Evolutionary conservation across 2,797 vertebrate genomes (phyloP).

Genomic region (Hozukius guyotensis): DNA sequence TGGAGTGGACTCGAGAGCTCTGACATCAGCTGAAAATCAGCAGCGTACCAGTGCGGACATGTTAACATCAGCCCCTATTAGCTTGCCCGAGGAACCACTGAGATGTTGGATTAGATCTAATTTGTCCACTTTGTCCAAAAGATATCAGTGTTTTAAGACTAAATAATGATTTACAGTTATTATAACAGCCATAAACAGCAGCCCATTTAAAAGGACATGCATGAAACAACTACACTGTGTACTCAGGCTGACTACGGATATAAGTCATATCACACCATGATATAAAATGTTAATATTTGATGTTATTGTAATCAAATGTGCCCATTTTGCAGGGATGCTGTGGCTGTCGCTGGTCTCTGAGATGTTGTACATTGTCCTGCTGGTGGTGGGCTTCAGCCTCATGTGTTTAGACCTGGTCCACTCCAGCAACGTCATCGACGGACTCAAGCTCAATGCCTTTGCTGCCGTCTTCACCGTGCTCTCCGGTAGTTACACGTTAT

Average conservation of each 20-base stretch:
- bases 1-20: not conserved
- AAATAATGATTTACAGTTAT: not conserved
- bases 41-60: not conserved
- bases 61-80: not conserved
- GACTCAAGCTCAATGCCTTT: conserved; percentile 96
- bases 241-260: not conserved
- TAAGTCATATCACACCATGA: not conserved
- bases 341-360: conserved; percentile 96
- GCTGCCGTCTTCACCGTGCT: conserved; percentile 97
- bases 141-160: not conserved
- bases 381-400: conserved; percentile 95
- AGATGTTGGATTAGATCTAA: not conserved
- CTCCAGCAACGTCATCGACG: conserved; percentile 93
- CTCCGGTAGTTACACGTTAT: conserved; percentile 83
- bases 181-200: not conserved
- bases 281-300: not conserved
- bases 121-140: not conserved
- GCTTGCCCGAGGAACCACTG: not conserved
- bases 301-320: not conserved
- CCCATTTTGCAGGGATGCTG: conserved; percentile 87
- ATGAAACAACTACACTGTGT: not conserved
- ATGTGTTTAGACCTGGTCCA: conserved; percentile 96
- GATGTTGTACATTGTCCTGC: conserved; percentile 92
- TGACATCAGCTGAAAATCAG: not conserved
- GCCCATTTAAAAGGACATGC: not conserved